Evolutionary conservation across 2,888 invertebrate genomes (phyloP).

Genomic region (Andrena marginata): DNA sequence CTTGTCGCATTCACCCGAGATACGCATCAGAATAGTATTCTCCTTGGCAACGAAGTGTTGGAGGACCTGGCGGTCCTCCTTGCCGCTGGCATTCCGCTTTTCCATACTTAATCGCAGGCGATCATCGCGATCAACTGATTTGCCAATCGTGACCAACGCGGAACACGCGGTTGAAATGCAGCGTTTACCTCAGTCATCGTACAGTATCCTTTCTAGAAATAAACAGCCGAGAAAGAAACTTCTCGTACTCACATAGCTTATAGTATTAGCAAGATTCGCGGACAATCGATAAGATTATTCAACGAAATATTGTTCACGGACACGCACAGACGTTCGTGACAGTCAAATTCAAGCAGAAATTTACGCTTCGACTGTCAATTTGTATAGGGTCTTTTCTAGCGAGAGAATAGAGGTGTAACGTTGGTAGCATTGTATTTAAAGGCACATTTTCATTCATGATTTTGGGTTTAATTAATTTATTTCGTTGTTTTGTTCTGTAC

Average conservation of each 20-base stretch:
- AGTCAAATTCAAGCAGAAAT: slow-evolving; percentile 48
- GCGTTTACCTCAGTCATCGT: slow-evolving; percentile 30
- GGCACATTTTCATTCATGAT: background rate
- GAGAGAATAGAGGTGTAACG: background rate
- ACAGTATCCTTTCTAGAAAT: background rate
- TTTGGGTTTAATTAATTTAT: background rate
- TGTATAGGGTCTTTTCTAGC: slow-evolving; percentile 24
- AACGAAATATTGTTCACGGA: slow-evolving; percentile 17
- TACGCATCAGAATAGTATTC: slow-evolving; percentile 70
- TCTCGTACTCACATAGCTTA: background rate
- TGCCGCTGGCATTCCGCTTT: slow-evolving; percentile 45
- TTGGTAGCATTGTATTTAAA: slow-evolving; percentile 18
- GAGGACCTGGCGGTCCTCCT: slow-evolving; percentile 55
- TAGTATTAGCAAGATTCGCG: background rate
- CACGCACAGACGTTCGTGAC: background rate
- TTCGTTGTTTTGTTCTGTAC: background rate
- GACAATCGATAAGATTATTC: slow-evolving; percentile 2
- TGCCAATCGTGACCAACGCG: background rate
- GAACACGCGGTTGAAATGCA: slow-evolving; percentile 10
- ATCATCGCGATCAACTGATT: slow-evolving; percentile 9
- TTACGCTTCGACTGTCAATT: slow-evolving; percentile 48
- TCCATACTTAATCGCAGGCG: slow-evolving; percentile 49
- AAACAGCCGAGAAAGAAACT: background rate
- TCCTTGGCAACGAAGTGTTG: slow-evolving; percentile 75
- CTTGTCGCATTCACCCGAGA: slow-evolving; percentile 73